Percentiles rank a stretch among this genome's conserved stretches.
Evolutionary conservation across 2,888 invertebrate species (phyloP).

Genomic region (Willowsia nigromaculata): DNA sequence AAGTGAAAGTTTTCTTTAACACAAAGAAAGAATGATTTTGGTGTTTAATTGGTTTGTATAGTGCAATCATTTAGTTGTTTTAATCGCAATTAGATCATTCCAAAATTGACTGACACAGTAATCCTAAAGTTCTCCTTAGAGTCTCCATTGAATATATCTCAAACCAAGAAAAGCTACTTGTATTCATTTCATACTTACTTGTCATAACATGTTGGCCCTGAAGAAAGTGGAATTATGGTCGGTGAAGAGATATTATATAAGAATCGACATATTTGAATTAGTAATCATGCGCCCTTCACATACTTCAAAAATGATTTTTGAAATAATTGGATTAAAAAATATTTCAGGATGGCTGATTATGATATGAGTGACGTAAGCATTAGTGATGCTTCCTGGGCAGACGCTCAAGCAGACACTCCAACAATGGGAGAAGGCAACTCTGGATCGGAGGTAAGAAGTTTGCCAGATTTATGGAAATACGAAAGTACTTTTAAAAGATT

Average conservation of each 20-base stretch:
- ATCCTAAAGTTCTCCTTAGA: no score
- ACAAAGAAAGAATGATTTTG: no score
- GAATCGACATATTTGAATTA: not conserved
- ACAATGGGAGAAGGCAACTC: slow-evolving; percentile 76
- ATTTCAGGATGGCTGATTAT: slow-evolving; percentile 68
- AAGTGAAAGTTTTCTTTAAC: no score
- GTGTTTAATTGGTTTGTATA: no score
- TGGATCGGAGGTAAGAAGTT: slow-evolving; percentile 76
- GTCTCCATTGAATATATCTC: no score
- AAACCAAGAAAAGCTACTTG: no score
- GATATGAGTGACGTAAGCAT: slow-evolving; percentile 77
- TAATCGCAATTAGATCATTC: no score
- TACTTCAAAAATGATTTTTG: not conserved
- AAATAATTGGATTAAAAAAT: not conserved
- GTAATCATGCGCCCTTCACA: not conserved
- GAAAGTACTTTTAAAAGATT: not conserved
- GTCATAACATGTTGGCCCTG: slow-evolving; percentile 10
- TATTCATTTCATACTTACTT: no score
- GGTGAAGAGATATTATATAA: not conserved
- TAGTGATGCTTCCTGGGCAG: slow-evolving; percentile 77
- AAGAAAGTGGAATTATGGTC: slow-evolving; percentile 44
- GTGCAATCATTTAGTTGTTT: no score
- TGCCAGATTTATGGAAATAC: not conserved
- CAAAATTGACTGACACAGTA: no score
- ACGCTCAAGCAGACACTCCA: slow-evolving; percentile 77